These are phyloP conservation scores for Periphyllus acericola DNA, from an alignment of 2,888 invertebrate genomes.

Conservation along the genomic window DNA sequence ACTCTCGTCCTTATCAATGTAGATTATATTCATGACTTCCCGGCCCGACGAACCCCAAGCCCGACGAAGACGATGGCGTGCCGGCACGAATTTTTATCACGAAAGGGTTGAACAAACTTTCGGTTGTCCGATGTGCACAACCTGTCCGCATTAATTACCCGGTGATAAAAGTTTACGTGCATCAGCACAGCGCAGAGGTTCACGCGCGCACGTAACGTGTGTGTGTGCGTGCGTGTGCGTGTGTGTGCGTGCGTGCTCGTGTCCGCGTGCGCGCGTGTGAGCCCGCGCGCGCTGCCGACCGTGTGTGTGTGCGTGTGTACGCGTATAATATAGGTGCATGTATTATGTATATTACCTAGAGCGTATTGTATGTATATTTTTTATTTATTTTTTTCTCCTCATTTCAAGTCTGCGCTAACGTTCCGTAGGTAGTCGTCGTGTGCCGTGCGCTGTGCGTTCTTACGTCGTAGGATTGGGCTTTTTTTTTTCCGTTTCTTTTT, in stretches of 20 bases:
- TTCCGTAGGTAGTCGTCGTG: constrained; percentile 43
- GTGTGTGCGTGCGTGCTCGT: not conserved
- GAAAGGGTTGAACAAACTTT: constrained; percentile 36
- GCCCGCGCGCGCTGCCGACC: no score
- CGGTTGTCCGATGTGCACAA: constrained; percentile 48
- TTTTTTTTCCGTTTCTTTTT: not conserved
- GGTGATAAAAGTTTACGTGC: constrained; percentile 47
- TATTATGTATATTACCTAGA: constrained; percentile 26
- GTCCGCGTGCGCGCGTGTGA: not conserved
- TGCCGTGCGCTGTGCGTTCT: not conserved
- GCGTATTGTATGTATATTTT: not conserved
- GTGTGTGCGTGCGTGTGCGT: not conserved
- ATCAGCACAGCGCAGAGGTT: not conserved
- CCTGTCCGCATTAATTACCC: constrained; percentile 28
- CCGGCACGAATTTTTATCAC: constrained; percentile 25
- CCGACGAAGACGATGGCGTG: not conserved
- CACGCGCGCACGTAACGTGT: not conserved
- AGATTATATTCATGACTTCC: no score
- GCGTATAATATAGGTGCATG: not conserved
- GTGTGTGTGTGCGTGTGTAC: not conserved
- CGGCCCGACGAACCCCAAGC: not conserved
- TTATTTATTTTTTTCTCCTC: constrained; percentile 14
- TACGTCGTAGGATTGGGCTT: not conserved
- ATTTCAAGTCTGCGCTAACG: constrained; percentile 32
- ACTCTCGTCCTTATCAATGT: no score